Evolutionary conservation across 2,888 invertebrate genomes (phyloP).

Genomic region (Metallyticus violacea): DNA sequence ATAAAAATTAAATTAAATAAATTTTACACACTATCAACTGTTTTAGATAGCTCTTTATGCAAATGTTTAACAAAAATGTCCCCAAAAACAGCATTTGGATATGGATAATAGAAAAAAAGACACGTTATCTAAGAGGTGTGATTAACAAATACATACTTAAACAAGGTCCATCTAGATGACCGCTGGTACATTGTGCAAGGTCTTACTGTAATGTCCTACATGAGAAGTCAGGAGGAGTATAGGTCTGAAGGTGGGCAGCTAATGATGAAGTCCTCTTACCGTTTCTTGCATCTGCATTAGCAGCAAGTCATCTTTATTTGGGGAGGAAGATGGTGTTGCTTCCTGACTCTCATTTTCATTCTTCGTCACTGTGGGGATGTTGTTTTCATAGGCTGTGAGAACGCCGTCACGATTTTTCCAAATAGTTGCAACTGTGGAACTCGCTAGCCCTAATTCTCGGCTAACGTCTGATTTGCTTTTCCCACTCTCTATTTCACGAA

Average conservation of each 20-base stretch:
- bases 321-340: conserved; percentile 12
- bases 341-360: conserved; percentile 9
- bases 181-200: neutral
- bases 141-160: too few relatives aligned
- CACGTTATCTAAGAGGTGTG: too few relatives aligned
- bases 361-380: conserved; percentile 13
- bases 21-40: too few relatives aligned
- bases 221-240: neutral
- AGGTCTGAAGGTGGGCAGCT: neutral
- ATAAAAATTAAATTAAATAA: too few relatives aligned
- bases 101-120: too few relatives aligned
- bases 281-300: conserved; percentile 18
- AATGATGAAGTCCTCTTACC: conserved; percentile 11
- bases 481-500: conserved; percentile 56
- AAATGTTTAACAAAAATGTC: neutral
- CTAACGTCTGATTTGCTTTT: conserved; percentile 58
- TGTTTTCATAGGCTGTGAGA: conserved; percentile 28
- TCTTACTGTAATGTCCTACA: conserved; percentile 10
- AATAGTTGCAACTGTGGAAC: conserved; percentile 57
- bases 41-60: neutral
- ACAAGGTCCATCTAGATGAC: too few relatives aligned
- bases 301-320: conserved; percentile 15
- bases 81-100: neutral
- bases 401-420: conserved; percentile 56
- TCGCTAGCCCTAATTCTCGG: conserved; percentile 55